These are phyloP conservation scores for Acleris laterana DNA, from an alignment of 2,888 invertebrate species.

Conservation along the genomic window DNA sequence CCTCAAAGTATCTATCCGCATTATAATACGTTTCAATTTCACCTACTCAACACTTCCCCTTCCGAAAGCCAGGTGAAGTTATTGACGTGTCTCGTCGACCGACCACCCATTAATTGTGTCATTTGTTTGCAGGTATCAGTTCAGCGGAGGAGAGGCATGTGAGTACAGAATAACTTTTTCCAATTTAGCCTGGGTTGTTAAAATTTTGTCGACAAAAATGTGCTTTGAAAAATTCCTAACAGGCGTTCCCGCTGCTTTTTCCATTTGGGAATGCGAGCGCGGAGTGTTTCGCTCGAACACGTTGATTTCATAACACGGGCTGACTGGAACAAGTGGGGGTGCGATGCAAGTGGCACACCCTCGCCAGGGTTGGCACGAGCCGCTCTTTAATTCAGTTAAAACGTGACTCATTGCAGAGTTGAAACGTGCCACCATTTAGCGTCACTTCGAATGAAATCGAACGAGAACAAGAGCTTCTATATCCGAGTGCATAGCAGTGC, in stretches of 20 bases:
- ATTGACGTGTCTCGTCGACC: not conserved
- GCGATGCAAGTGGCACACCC: conserved; percentile 75
- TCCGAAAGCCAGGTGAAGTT: conserved; percentile 5
- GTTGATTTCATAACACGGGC: conserved; percentile 83
- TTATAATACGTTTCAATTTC: conserved; percentile 37
- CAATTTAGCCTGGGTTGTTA: conserved; percentile 65
- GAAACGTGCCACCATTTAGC: not conserved
- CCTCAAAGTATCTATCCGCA: conserved; percentile 27
- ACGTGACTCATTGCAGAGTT: conserved; percentile 2
- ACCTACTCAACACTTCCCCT: conserved; percentile 16
- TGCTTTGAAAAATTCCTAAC: conserved; percentile 73
- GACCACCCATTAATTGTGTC: conserved; percentile 35
- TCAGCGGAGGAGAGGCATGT: conserved; percentile 83
- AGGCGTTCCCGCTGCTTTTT: conserved; percentile 65
- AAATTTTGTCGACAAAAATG: conserved; percentile 67
- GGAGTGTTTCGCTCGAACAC: conserved; percentile 81
- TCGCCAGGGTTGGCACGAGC: conserved; percentile 49
- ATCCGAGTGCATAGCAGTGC: no score
- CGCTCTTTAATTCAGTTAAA: not conserved
- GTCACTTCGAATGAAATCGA: no score
- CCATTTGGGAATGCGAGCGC: conserved; percentile 76
- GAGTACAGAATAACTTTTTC: conserved; percentile 73
- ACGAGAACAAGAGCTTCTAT: no score
- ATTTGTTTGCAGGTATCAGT: conserved; percentile 78
- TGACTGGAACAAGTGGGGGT: conserved; percentile 81